Evolutionary conservation across 2,888 invertebrate species (phyloP), one percentile per base, ranked within the genome.

Genomic region (Athalia circularis): DNA sequence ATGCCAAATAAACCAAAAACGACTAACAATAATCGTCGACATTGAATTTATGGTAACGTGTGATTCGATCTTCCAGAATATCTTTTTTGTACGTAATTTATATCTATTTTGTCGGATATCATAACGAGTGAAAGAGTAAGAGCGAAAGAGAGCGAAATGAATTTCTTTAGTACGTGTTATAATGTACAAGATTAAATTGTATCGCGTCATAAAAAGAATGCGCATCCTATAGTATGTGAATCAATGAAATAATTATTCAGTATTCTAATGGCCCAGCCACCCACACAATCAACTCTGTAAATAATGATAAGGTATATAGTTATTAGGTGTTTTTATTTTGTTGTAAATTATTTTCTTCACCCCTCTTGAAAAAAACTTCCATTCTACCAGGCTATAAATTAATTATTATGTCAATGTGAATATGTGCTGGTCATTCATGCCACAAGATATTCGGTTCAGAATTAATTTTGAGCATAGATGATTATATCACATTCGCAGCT

Each of bases 1-100:
- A 94, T 95, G 88, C 94, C 94, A 81, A 94, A 94, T 86, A 93
- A 93, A 90, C 82, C 87, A 77, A 91, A 91, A 84, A 72, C 59
- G 11, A 11, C 64, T 72, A 72, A 72, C n/a, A 54, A 52, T n/a
- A 52, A 47, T 72, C 72, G 72, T 72, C 72, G 72, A 72, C 72
- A 72, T 47, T 72, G 15, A 72, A 11, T 45, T 43, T 8, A 45
- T 43, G 8, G 15, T 29, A 52, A 29, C 7, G 15, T 9, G 11
- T 68, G 5, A 9, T 7, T 11, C 57, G 67, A 67, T 67, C 50
- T 67, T 67, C 67, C 67, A 50, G 48, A 11, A 67, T n/a, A 11
- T 13, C 45, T 72, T 45, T 72, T 57, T 59, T 54, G 4, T 72
- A 59, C 70, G 54, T 70, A 67, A 57, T 68, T 54, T 54, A 50